phyloP scores from a whole-genome alignment of 2,888 invertebrate species.

The Dryobota labecula region DNA sequence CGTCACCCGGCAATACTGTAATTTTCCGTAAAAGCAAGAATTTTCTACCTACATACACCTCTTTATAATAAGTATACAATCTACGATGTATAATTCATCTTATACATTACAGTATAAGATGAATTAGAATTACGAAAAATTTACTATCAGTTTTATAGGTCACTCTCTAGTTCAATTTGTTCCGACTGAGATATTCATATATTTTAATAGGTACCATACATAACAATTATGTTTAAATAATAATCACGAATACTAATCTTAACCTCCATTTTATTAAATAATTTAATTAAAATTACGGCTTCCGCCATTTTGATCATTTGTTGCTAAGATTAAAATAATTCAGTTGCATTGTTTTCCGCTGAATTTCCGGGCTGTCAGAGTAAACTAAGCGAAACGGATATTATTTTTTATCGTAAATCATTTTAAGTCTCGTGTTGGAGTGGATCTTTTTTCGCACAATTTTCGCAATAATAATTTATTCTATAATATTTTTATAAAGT shows the following conservation, averaged over 20 bases:
- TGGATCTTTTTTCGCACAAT: not conserved
- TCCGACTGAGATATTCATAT: too few relatives aligned
- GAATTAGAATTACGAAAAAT: not conserved
- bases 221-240: not conserved
- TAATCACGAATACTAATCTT: not conserved
- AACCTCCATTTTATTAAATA: not conserved
- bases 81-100: too few relatives aligned
- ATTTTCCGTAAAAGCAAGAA: not conserved
- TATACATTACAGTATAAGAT: too few relatives aligned
- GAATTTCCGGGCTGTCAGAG: slow-evolving; percentile 29
- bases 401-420: not conserved
- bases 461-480: too few relatives aligned
- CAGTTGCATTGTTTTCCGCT: slow-evolving; percentile 28
- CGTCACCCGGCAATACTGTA: too few relatives aligned
- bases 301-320: slow-evolving; percentile 22
- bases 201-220: not conserved
- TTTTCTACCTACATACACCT: too few relatives aligned
- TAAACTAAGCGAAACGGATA: slow-evolving; percentile 32
- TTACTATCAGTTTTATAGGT: not conserved
- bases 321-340: slow-evolving; percentile 23
- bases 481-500: not conserved
- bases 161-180: not conserved
- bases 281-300: slow-evolving; percentile 12
- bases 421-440: not conserved
- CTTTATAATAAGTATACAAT: too few relatives aligned